These are phyloP conservation scores for Platycnemis pennipes DNA, from an alignment of 2,888 invertebrate genomes.

Conservation along the genomic window DNA sequence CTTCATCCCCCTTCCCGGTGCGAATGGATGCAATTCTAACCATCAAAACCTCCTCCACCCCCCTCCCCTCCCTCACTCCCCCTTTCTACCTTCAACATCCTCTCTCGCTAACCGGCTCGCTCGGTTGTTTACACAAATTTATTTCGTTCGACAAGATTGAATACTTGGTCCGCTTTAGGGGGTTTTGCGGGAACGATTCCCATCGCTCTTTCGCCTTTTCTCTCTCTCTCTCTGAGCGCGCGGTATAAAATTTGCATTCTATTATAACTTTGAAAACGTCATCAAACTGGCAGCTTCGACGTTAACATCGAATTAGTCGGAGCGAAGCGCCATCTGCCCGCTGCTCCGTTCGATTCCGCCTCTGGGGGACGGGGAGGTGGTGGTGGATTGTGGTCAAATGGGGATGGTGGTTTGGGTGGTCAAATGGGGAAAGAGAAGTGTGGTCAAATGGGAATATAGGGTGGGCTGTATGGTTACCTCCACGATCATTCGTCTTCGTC, in stretches of 20 bases:
- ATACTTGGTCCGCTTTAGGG: neutral
- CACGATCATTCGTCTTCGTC: slow-evolving; percentile 13
- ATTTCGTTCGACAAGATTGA: slow-evolving; percentile 39
- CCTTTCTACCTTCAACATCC: neutral
- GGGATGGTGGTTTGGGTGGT: neutral
- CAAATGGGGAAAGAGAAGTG: neutral
- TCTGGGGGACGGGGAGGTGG: neutral
- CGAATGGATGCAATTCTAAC: neutral
- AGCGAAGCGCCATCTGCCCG: neutral
- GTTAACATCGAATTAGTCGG: slow-evolving; percentile 24
- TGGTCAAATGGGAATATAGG: neutral
- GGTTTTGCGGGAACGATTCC: too few species aligned
- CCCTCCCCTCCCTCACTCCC: neutral
- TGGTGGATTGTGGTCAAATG: neutral
- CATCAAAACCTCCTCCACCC: neutral
- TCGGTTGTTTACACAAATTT: slow-evolving; percentile 24
- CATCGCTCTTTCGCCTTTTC: neutral
- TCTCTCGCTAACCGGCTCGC: neutral
- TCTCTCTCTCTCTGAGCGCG: neutral
- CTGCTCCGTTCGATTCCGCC: neutral
- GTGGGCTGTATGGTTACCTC: neutral
- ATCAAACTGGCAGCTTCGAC: slow-evolving; percentile 36
- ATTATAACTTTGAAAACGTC: slow-evolving; percentile 49
- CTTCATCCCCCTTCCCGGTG: neutral
- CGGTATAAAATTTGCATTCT: slow-evolving; percentile 42